phyloP scores from a whole-genome alignment of 2,113 vertebrate genomes.

The Hemiprocne comata region DNA sequence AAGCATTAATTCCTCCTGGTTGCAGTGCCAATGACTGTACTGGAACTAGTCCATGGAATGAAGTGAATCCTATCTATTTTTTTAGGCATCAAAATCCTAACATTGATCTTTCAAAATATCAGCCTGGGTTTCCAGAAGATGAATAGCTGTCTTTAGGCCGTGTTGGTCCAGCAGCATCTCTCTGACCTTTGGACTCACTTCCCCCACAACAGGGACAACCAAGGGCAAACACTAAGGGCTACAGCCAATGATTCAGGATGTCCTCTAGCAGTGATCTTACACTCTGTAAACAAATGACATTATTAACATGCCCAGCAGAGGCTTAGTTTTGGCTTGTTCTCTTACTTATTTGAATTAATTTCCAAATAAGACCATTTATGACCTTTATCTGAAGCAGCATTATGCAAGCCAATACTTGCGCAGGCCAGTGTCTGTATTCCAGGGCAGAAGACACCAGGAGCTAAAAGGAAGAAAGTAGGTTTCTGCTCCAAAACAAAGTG shows the following conservation, averaged over 20 bases:
- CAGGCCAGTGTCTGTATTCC: not conserved
- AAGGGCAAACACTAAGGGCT: slow-evolving; percentile 36
- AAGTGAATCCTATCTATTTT: slow-evolving; percentile 16
- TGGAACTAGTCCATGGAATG: not conserved
- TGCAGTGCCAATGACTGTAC: not conserved
- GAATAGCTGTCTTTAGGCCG: slow-evolving; percentile 51
- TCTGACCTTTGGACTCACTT: slow-evolving; percentile 56
- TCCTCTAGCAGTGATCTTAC: slow-evolving; percentile 53
- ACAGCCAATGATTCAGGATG: slow-evolving; percentile 33
- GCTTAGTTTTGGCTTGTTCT: slow-evolving; percentile 34
- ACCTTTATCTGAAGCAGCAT: slow-evolving; percentile 62
- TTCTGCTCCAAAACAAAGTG: slow-evolving; percentile 29
- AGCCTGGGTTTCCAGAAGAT: slow-evolving; percentile 13
- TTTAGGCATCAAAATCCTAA: slow-evolving; percentile 17
- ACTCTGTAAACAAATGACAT: slow-evolving; percentile 65
- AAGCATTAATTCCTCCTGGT: not conserved
- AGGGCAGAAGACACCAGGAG: slow-evolving; percentile 25
- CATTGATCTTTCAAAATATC: slow-evolving; percentile 39
- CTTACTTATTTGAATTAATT: slow-evolving; percentile 68
- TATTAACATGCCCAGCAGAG: slow-evolving; percentile 71
- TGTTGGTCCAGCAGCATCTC: not conserved
- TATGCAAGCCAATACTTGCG: slow-evolving; percentile 33
- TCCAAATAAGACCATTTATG: slow-evolving; percentile 64
- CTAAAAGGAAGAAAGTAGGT: not conserved
- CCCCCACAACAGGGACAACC: slow-evolving; percentile 2